These are phyloP conservation scores for Drosophila stalkeri DNA, from an alignment of 2,888 invertebrate genomes.

Conservation along the genomic window DNA sequence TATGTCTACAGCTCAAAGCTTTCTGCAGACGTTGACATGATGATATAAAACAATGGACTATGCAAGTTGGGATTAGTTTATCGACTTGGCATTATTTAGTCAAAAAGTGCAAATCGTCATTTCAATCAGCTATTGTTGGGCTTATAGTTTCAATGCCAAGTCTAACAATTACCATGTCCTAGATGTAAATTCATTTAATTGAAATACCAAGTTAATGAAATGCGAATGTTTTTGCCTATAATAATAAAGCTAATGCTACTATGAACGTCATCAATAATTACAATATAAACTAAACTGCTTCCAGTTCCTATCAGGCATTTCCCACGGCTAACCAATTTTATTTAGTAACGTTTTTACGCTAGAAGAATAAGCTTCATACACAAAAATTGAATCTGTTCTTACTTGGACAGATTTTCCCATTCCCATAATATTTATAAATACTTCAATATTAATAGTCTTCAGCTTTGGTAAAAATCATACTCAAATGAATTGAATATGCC, in stretches of 20 bases:
- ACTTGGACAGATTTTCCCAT: no score
- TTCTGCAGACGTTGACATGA: background rate
- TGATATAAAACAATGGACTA: background rate
- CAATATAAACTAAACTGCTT: background rate
- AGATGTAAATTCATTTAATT: background rate
- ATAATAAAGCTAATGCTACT: background rate
- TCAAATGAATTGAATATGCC: background rate
- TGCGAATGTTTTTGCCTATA: background rate
- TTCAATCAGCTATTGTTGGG: no score
- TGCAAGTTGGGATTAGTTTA: background rate
- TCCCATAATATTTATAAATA: no score
- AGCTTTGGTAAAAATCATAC: no score
- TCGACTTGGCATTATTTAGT: background rate
- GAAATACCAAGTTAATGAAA: background rate
- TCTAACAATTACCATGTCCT: background rate
- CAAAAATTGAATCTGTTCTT: no score
- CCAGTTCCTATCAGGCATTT: background rate
- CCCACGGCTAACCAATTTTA: background rate
- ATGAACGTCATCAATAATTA: background rate
- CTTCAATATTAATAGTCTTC: no score
- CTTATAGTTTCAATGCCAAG: background rate
- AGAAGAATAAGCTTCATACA: no score
- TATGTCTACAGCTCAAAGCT: background rate
- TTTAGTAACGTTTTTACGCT: no score
- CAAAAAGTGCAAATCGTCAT: background rate